phyloP scores from a whole-genome alignment of 2,113 vertebrate species.

The Aspiorhynchus laticeps region DNA sequence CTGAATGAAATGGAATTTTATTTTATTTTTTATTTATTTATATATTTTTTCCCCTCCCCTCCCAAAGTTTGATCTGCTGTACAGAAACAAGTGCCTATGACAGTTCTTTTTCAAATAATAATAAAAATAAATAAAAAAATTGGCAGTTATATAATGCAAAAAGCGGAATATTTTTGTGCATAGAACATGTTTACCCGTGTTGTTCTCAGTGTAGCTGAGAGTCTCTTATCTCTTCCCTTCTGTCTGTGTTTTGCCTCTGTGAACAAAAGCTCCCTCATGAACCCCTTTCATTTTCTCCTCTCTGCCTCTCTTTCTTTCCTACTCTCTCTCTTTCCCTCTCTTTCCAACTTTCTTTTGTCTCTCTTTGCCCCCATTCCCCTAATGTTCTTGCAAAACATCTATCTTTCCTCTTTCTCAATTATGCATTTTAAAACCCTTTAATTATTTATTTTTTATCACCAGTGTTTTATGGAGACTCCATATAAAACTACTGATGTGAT shows the following conservation, averaged over 20 bases:
- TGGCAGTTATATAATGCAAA: constrained; percentile 30
- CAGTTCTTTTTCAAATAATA: not conserved
- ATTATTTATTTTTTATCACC: not conserved
- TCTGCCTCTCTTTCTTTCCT: not conserved
- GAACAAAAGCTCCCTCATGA: constrained; percentile 4
- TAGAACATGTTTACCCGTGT: constrained; percentile 17
- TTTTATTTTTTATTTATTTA: not conserved
- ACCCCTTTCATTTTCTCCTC: constrained; percentile 26
- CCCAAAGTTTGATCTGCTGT: not conserved
- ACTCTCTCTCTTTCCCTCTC: not conserved
- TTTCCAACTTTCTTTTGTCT: not conserved
- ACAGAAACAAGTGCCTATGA: not conserved
- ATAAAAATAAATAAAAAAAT: not conserved
- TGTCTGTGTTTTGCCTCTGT: constrained; percentile 51
- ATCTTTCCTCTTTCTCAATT: not conserved
- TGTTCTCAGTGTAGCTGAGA: constrained; percentile 27
- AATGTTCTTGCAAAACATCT: not conserved
- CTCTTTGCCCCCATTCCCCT: not conserved
- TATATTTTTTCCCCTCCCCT: not conserved
- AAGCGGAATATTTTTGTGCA: not conserved
- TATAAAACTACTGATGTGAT: not conserved
- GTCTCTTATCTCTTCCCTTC: constrained; percentile 30
- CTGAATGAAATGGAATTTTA: not conserved
- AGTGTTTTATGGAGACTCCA: not conserved
- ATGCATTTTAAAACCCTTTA: not conserved